Percentiles rank a stretch among this genome's conserved stretches.
These are phyloP conservation scores for Cerastoderma edule DNA, from an alignment of 2,888 invertebrate species.

Conservation along the genomic window DNA sequence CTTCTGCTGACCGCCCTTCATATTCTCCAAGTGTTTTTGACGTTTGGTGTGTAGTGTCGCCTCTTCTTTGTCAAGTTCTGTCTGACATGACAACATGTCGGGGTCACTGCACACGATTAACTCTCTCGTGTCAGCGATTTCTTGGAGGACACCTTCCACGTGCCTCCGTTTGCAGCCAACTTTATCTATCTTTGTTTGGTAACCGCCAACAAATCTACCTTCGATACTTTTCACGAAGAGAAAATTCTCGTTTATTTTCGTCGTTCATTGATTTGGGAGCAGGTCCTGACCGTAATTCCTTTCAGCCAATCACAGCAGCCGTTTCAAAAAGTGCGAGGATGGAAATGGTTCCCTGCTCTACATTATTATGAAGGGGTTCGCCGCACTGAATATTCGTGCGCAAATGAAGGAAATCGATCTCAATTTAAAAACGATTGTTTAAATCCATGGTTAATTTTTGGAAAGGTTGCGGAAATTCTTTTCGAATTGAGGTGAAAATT, in stretches of 20 bases:
- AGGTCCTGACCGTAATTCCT: constrained; percentile 9
- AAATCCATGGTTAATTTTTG: no score
- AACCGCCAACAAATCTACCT: not conserved
- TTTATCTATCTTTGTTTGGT: constrained; percentile 73
- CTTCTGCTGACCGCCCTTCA: constrained; percentile 39
- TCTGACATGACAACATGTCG: constrained; percentile 11
- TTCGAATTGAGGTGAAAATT: no score
- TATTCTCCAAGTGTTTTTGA: constrained; percentile 59
- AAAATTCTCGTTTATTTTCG: not conserved
- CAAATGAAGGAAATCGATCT: no score
- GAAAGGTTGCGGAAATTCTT: no score
- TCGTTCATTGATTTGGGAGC: constrained; percentile 22
- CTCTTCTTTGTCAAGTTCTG: constrained; percentile 40
- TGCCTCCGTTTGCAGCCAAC: constrained; percentile 73
- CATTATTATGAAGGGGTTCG: no score
- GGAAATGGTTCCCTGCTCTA: no score
- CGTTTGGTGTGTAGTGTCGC: constrained; percentile 52
- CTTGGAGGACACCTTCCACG: constrained; percentile 72
- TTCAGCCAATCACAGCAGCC: constrained; percentile 18
- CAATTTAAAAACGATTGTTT: no score
- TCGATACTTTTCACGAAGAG: not conserved
- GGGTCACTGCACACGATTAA: constrained; percentile 43
- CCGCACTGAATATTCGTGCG: no score
- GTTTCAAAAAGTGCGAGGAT: constrained; percentile 6
- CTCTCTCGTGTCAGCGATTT: constrained; percentile 25